These are phyloP conservation scores for Sitta europaea DNA, from an alignment of 2,113 vertebrate genomes.

Conservation along the genomic window DNA sequence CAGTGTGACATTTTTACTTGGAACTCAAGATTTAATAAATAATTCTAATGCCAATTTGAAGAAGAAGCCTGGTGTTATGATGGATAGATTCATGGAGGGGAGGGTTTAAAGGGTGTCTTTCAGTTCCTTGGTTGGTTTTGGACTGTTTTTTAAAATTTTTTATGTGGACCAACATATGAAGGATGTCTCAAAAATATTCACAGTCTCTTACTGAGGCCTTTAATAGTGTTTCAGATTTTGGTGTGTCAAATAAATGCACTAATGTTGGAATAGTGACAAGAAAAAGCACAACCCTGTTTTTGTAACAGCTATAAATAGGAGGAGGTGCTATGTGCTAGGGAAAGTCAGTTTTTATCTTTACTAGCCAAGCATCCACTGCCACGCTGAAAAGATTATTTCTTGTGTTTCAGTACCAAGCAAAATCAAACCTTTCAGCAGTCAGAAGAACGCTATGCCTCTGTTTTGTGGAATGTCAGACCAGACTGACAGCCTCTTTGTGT, in stretches of 20 bases:
- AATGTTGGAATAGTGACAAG: neutral
- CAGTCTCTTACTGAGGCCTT: neutral
- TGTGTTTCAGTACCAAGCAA: neutral
- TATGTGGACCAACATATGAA: neutral
- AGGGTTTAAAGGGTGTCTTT: accelerated
- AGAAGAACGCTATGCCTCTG: neutral
- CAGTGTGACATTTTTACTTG: neutral
- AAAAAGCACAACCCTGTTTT: neutral
- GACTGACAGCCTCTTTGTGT: neutral
- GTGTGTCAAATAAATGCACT: neutral
- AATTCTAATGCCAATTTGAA: neutral
- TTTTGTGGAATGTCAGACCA: neutral
- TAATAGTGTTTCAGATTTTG: neutral
- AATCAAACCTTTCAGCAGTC: neutral
- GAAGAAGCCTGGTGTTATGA: neutral
- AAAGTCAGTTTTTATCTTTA: neutral
- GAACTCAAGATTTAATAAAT: neutral
- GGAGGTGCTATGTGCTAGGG: neutral
- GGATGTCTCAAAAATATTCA: neutral
- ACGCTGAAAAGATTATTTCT: neutral
- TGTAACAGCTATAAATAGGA: neutral
- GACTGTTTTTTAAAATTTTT: neutral
- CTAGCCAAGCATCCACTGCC: neutral
- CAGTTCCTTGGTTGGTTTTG: neutral
- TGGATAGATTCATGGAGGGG: neutral